Conservation (phyloP, 1,140 invertebrate genomes). For the Drosophila pruinosa region DNA sequence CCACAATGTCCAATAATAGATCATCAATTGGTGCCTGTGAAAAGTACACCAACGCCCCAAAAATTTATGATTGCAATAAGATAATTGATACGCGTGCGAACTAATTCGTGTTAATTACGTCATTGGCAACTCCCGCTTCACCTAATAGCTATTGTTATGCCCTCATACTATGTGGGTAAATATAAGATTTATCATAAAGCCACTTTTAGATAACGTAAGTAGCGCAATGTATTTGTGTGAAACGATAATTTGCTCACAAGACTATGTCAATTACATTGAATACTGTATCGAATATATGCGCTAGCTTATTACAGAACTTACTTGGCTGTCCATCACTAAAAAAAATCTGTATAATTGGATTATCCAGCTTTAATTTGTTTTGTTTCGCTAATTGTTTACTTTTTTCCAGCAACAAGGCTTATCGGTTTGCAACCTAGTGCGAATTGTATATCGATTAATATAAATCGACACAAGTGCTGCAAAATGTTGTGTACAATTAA, state of each 20-base stretch:
- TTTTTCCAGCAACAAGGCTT: slow-evolving; percentile 20
- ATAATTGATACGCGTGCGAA: not conserved
- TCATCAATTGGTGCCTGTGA: slow-evolving; percentile 86
- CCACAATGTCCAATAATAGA: slow-evolving; percentile 93
- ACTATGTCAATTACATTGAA: not conserved
- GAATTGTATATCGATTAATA: not conserved
- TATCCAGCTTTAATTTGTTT: slow-evolving; percentile 45
- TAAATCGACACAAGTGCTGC: not conserved
- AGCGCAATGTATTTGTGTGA: slow-evolving; percentile 56
- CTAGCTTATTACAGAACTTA: slow-evolving; percentile 24
- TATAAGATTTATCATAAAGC: slow-evolving; percentile 64
- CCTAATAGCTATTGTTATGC: slow-evolving; percentile 42
- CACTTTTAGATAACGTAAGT: slow-evolving; percentile 52
- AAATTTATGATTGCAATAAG: not conserved
- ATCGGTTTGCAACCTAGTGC: slow-evolving; percentile 9
- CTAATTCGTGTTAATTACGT: slow-evolving; percentile 54
- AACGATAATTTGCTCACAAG: slow-evolving; percentile 31
- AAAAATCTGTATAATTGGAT: slow-evolving; percentile 35
- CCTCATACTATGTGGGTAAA: slow-evolving; percentile 36
- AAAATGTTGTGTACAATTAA: not conserved
- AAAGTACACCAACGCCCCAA: slow-evolving; percentile 35
- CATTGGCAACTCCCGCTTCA: slow-evolving; percentile 23
- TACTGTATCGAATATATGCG: not conserved
- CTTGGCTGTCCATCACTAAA: slow-evolving; percentile 72
- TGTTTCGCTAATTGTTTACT: slow-evolving; percentile 48